These are phyloP conservation scores for Teleiodes luculella DNA, from an alignment of 2,888 invertebrate genomes.

Conservation along the genomic window DNA sequence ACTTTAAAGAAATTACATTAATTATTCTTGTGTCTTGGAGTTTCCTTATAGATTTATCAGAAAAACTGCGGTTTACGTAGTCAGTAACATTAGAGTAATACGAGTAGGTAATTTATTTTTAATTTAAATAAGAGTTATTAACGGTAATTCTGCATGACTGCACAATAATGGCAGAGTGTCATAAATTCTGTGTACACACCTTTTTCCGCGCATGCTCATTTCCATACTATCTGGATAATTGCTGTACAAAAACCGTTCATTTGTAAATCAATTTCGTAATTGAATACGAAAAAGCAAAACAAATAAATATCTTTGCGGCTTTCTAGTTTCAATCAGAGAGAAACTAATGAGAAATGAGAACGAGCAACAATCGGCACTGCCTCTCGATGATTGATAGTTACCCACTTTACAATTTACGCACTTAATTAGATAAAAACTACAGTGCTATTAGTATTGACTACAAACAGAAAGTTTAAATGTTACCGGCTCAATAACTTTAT, in stretches of 20 bases:
- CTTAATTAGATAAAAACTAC: neutral
- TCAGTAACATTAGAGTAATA: constrained; percentile 4
- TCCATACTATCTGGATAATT: constrained; percentile 14
- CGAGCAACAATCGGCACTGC: constrained; percentile 8
- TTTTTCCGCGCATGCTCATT: constrained; percentile 15
- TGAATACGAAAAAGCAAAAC: constrained; percentile 10
- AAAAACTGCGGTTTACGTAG: neutral
- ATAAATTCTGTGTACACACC: constrained; percentile 16
- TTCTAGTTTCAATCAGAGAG: constrained; percentile 2
- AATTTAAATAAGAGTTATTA: constrained; percentile 11
- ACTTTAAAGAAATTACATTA: neutral
- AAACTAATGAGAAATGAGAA: constrained; percentile 11
- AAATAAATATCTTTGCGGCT: constrained; percentile 6
- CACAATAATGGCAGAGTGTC: constrained; percentile 11
- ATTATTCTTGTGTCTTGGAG: neutral
- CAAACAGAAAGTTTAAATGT: no score
- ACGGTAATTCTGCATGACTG: constrained; percentile 15
- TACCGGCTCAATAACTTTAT: no score
- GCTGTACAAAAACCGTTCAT: constrained; percentile 9
- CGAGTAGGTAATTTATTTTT: constrained; percentile 11
- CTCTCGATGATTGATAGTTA: constrained; percentile 7
- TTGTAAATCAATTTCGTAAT: constrained; percentile 7
- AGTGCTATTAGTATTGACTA: no score
- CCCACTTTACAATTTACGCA: constrained; percentile 4
- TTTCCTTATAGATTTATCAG: neutral